A percentile compares a stretch with the other conserved stretches of the same genome.
These are phyloP conservation scores for Acipenser oxyrinchus DNA, from an alignment of 2,797 vertebrate genomes.

Conservation along the genomic window DNA sequence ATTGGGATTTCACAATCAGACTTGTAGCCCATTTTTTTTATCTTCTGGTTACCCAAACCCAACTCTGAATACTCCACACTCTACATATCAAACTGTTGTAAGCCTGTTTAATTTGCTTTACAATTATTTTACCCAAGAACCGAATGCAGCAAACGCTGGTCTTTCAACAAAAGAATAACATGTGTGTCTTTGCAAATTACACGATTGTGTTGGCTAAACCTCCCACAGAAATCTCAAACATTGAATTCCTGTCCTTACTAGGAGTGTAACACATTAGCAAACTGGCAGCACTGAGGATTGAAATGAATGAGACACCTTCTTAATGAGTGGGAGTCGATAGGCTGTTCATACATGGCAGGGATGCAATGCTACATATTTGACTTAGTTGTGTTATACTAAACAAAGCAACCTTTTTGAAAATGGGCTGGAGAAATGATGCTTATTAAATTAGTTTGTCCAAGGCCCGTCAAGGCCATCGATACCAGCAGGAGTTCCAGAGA, in stretches of 20 bases:
- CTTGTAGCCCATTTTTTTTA: no score
- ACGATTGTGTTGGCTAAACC: neutral
- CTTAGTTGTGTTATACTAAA: no score
- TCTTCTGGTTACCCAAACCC: no score
- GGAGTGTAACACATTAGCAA: neutral
- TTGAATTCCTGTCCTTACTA: conserved; percentile 1
- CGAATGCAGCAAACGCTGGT: neutral
- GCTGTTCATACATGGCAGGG: neutral
- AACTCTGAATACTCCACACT: no score
- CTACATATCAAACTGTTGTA: no score
- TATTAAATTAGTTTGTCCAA: no score
- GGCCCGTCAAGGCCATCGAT: neutral
- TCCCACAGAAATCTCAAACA: neutral
- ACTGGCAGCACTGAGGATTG: neutral
- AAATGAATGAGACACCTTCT: neutral
- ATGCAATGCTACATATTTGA: no score
- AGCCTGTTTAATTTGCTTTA: no score
- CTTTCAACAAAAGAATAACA: neutral
- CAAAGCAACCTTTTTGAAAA: no score
- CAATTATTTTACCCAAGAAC: no score
- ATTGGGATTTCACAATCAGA: no score
- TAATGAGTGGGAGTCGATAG: neutral
- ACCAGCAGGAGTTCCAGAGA: neutral
- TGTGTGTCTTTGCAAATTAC: neutral
- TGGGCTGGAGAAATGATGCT: no score